A percentile compares a stretch with the other conserved stretches of the same genome.
phyloP scores from a whole-genome alignment of 2,113 vertebrate species.

The Bambusicola thoracicus region DNA sequence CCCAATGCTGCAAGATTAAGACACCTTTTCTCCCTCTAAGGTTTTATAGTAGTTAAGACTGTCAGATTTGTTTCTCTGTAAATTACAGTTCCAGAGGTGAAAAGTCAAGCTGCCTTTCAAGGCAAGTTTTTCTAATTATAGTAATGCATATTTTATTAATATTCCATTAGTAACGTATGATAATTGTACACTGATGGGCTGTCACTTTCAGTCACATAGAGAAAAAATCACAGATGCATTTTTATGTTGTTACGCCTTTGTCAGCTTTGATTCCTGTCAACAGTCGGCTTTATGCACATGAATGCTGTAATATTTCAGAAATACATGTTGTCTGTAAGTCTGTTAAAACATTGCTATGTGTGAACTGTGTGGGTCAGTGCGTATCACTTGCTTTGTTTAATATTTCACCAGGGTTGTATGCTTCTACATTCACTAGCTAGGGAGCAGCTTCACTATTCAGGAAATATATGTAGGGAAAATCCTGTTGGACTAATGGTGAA shows the following conservation, averaged over 20 bases:
- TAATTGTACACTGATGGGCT: constrained; percentile 12
- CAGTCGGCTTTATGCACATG: background rate
- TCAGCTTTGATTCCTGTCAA: background rate
- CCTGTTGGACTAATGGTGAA: background rate
- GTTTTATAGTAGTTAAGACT: background rate
- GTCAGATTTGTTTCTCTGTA: constrained; percentile 11
- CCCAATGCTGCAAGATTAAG: constrained; percentile 2
- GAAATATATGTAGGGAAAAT: background rate
- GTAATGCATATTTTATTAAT: constrained; percentile 40
- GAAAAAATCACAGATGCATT: background rate
- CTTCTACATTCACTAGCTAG: background rate
- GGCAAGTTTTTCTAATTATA: constrained; percentile 30
- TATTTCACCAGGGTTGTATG: background rate
- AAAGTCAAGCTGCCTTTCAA: constrained; percentile 45
- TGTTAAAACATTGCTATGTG: background rate
- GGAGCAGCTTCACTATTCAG: background rate
- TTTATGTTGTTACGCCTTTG: constrained; percentile 12
- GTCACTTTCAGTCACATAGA: background rate
- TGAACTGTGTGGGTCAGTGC: background rate
- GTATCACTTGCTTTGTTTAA: constrained; percentile 34
- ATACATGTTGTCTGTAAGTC: background rate
- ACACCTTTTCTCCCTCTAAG: background rate
- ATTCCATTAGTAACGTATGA: constrained; percentile 27
- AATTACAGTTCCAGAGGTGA: constrained; percentile 36
- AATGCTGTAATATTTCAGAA: background rate